Conservation (phyloP, 2,888 invertebrate species). For the Beris morrisii region DNA sequence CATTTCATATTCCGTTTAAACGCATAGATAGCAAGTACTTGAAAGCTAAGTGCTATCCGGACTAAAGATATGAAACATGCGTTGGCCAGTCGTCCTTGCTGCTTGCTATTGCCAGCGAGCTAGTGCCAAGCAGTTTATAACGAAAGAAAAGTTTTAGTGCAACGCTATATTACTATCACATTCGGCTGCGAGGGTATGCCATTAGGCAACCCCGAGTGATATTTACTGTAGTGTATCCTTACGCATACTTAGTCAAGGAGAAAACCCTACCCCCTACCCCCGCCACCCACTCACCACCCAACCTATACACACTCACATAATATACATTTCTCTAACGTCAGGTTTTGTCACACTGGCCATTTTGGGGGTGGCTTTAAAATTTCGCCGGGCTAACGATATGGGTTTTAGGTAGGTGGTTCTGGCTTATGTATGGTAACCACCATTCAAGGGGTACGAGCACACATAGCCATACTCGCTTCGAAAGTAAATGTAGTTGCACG, state of each 20-base stretch:
- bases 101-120: not conserved
- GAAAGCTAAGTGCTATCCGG: not conserved
- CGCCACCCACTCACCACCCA: too few relatives aligned
- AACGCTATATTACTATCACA: constrained; percentile 28
- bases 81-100: constrained; percentile 9
- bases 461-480: too few relatives aligned
- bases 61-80: constrained; percentile 6
- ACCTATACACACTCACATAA: not conserved
- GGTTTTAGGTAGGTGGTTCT: too few relatives aligned
- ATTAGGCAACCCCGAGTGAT: constrained; percentile 36
- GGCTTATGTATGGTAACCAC: too few relatives aligned
- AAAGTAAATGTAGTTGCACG: too few relatives aligned
- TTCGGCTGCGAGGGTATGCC: constrained; percentile 26
- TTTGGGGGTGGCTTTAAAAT: constrained; percentile 12
- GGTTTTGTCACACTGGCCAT: constrained; percentile 3
- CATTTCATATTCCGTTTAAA: constrained; percentile 24
- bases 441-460: too few relatives aligned
- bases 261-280: too few relatives aligned
- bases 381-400: not conserved
- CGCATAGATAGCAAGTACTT: constrained; percentile 6
- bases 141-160: constrained; percentile 8
- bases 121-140: constrained; percentile 15
- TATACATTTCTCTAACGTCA: not conserved
- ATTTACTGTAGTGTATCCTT: constrained; percentile 26
- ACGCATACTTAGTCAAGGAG: too few relatives aligned